These are phyloP conservation scores for Micromussa lordhowensis DNA, from an alignment of 92 coral and sea anemone genomes.

Conservation along the genomic window DNA sequence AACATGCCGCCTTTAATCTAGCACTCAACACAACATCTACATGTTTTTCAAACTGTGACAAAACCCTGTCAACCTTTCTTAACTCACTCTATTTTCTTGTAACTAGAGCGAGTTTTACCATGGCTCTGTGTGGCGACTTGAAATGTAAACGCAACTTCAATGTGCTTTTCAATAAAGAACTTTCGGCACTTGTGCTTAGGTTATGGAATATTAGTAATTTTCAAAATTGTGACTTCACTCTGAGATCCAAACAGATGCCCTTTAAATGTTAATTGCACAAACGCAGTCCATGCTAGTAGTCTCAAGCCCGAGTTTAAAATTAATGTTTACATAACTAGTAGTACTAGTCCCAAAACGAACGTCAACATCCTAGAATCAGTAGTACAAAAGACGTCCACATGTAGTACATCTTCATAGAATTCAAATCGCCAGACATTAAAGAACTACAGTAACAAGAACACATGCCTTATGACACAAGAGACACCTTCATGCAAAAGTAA, in stretches of 20 bases:
- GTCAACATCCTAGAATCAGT: slow-evolving; percentile 5
- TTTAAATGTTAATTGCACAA: slow-evolving; percentile 6
- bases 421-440: too few relatives aligned
- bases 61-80: background rate
- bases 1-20: slow-evolving; percentile 10
- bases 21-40: slow-evolving; percentile 17
- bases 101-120: too few relatives aligned
- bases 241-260: slow-evolving; percentile 7
- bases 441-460: too few relatives aligned
- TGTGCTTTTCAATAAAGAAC: slow-evolving; percentile 7
- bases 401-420: too few relatives aligned
- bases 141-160: slow-evolving; percentile 3
- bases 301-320: slow-evolving; percentile 11
- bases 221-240: slow-evolving; percentile 19
- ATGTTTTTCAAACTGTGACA: background rate
- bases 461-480: too few relatives aligned
- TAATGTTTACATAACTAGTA: slow-evolving; percentile 14
- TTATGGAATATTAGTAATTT: background rate
- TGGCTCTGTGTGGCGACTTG: background rate
- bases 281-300: slow-evolving; percentile 13
- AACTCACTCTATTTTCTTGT: too few relatives aligned
- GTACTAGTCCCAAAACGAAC: background rate
- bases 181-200: slow-evolving; percentile 12
- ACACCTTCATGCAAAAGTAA: slow-evolving; percentile 37
- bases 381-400: too few relatives aligned